phyloP scores from a whole-genome alignment of 2,888 invertebrate species.

The Cenopis cana region DNA sequence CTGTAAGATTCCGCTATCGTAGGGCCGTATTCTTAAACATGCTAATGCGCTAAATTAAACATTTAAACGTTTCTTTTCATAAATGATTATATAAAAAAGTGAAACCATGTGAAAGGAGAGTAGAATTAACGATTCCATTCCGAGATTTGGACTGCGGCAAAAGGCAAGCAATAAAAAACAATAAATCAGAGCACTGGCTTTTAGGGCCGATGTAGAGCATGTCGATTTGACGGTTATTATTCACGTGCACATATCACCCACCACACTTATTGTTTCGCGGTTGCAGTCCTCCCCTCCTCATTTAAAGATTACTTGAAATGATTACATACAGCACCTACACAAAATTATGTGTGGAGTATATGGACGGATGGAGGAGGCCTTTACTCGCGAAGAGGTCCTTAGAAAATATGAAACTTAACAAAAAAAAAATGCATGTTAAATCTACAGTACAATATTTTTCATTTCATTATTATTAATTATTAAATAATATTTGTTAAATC shows the following conservation, averaged over 20 bases:
- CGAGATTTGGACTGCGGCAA: slow-evolving; percentile 22
- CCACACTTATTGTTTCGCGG: background rate
- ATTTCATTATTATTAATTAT: too few species aligned
- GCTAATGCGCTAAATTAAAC: slow-evolving; percentile 18
- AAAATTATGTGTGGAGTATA: too few species aligned
- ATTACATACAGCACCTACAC: too few species aligned
- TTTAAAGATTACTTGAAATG: background rate
- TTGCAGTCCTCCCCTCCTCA: background rate
- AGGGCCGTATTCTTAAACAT: slow-evolving; percentile 21
- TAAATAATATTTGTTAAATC: too few species aligned
- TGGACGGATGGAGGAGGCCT: too few species aligned
- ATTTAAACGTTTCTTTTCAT: slow-evolving; percentile 22
- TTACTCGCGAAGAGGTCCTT: too few species aligned
- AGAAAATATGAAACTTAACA: too few species aligned
- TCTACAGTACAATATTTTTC: too few species aligned
- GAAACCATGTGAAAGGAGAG: slow-evolving; percentile 39
- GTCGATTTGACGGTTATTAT: slow-evolving; percentile 43
- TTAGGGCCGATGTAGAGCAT: slow-evolving; percentile 33
- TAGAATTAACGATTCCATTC: slow-evolving; percentile 25
- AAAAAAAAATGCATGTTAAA: too few species aligned
- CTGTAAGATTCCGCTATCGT: background rate
- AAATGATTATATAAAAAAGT: slow-evolving; percentile 34
- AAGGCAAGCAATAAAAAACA: slow-evolving; percentile 28
- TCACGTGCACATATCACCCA: slow-evolving; percentile 31
- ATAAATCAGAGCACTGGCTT: slow-evolving; percentile 30